These are phyloP conservation scores for Gracilinanus agilis DNA, from an alignment of 2,113 vertebrate species.

Conservation along the genomic window DNA sequence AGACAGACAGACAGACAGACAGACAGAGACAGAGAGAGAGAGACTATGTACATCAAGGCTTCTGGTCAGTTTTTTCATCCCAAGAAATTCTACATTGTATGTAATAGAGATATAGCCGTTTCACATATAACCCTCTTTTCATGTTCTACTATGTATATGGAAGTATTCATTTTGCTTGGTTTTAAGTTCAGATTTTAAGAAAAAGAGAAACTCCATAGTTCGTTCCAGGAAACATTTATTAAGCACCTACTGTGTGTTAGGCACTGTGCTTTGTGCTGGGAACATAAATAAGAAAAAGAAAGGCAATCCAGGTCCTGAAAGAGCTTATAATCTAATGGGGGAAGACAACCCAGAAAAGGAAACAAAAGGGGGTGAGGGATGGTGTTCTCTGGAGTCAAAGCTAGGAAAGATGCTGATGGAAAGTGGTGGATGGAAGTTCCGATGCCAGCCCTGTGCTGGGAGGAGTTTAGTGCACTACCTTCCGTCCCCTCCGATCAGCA, in stretches of 20 bases:
- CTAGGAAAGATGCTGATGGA: background rate
- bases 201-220: background rate
- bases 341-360: background rate
- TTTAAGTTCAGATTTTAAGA: background rate
- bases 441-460: background rate
- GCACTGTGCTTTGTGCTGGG: background rate
- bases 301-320: background rate
- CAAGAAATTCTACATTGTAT: background rate
- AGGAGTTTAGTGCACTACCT: background rate
- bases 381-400: background rate
- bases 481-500: background rate
- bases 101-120: background rate
- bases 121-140: background rate
- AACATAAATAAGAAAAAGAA: background rate
- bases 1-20: no score
- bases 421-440: background rate
- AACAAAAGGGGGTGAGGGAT: background rate
- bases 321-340: background rate
- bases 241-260: background rate
- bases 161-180: background rate
- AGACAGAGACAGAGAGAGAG: no score
- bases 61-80: background rate
- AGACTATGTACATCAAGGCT: background rate
- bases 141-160: background rate
- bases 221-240: background rate